Conservation (phyloP, 2,113 vertebrate genomes). For the Montifringilla adamsi region DNA sequence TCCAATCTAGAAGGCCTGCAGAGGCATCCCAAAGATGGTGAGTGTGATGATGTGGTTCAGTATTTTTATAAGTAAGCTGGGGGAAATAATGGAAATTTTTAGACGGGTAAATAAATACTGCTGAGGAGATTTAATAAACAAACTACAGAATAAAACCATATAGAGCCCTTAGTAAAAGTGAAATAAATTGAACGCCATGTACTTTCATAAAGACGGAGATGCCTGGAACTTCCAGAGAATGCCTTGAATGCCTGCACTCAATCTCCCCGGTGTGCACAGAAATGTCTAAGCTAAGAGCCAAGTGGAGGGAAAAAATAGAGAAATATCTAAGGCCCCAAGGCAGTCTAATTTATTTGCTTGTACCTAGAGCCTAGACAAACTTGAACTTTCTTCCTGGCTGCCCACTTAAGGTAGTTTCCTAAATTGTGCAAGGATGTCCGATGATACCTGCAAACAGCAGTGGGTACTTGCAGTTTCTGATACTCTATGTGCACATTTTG, state of each 20-base stretch:
- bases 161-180: neutral
- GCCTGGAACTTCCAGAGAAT: neutral
- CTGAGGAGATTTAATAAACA: neutral
- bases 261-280: neutral
- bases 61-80: neutral
- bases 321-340: neutral
- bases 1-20: neutral
- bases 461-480: neutral
- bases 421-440: neutral
- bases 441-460: neutral
- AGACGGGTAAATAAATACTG: neutral
- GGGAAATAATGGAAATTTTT: neutral
- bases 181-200: neutral
- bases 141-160: neutral
- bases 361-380: neutral
- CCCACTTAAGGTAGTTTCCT: neutral
- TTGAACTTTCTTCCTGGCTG: neutral
- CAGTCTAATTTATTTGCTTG: neutral
- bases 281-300: neutral
- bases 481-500: neutral
- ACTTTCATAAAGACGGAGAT: neutral
- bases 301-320: neutral
- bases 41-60: neutral
- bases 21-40: neutral
- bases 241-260: neutral